Percentiles rank a stretch among this genome's conserved stretches.
Evolutionary conservation across 2,888 invertebrate genomes (phyloP).

Genomic region (Eupithecia insigniata): DNA sequence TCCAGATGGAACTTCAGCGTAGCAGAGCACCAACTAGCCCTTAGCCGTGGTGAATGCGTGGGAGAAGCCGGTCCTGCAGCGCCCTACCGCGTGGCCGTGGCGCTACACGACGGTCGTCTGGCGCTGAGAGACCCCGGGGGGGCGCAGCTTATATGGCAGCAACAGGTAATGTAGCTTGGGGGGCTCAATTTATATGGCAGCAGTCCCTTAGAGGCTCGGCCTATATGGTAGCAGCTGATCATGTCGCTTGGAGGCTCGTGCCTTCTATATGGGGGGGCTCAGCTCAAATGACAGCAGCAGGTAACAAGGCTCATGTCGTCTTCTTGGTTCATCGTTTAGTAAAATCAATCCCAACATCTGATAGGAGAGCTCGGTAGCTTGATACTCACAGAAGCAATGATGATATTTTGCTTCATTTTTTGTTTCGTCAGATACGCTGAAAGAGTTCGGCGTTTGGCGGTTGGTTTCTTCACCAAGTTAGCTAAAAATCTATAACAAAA

Average conservation of each 20-base stretch:
- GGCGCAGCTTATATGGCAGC: conserved; percentile 80
- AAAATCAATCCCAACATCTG: too few relatives aligned
- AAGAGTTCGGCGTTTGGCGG: neutral
- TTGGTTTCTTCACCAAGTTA: neutral
- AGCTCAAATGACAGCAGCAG: neutral
- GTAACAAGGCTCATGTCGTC: too few relatives aligned
- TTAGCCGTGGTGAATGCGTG: conserved; percentile 80
- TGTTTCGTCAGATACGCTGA: neutral
- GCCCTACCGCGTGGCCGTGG: conserved; percentile 87
- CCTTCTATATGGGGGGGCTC: neutral
- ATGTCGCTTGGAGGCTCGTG: too few relatives aligned
- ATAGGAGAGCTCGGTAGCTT: too few relatives aligned
- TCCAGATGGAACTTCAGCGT: conserved; percentile 97
- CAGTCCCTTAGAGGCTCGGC: too few relatives aligned
- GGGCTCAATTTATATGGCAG: too few relatives aligned
- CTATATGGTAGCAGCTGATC: too few relatives aligned
- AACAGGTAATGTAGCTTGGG: too few relatives aligned
- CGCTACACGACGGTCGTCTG: conserved; percentile 92
- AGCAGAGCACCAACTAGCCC: conserved; percentile 91
- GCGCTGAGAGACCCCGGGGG: conserved; percentile 86
- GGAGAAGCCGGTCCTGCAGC: conserved; percentile 87
- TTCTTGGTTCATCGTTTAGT: too few relatives aligned
- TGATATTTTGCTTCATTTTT: neutral
- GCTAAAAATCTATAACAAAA: neutral
- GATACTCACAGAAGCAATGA: neutral